Conservation (phyloP, 2,888 invertebrate genomes). For the Aromia moschata region DNA sequence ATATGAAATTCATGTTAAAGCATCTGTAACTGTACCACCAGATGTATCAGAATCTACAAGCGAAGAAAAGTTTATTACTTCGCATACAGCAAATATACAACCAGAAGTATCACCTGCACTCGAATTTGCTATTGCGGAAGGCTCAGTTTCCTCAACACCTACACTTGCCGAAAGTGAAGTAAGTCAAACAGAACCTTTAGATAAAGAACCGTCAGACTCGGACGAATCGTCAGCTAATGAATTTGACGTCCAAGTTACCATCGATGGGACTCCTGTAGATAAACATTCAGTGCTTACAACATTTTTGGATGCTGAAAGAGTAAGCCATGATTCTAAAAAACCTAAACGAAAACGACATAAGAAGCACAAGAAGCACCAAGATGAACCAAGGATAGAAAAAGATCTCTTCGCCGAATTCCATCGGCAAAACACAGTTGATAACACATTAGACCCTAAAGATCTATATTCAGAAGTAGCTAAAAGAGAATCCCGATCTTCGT, state of each 20-base stretch:
- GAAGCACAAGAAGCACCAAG: slow-evolving; percentile 42
- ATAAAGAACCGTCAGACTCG: slow-evolving; percentile 24
- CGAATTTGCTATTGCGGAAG: not conserved
- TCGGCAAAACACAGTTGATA: slow-evolving; percentile 47
- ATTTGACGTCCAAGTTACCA: slow-evolving; percentile 51
- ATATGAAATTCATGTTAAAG: slow-evolving; percentile 71
- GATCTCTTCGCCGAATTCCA: slow-evolving; percentile 52
- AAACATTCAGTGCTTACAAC: slow-evolving; percentile 42
- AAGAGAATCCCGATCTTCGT: slow-evolving; percentile 51
- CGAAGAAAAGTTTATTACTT: not conserved
- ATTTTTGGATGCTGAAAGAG: slow-evolving; percentile 48
- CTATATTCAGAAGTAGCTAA: slow-evolving; percentile 54
- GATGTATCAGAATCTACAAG: slow-evolving; percentile 42
- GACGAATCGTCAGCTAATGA: slow-evolving; percentile 49
- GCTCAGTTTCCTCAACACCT: not conserved
- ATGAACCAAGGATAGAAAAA: slow-evolving; percentile 37
- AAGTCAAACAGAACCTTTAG: slow-evolving; percentile 13
- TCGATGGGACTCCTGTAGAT: slow-evolving; percentile 50
- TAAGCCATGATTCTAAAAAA: slow-evolving; percentile 43
- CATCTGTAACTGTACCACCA: slow-evolving; percentile 67
- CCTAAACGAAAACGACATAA: slow-evolving; percentile 39
- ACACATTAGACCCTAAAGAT: slow-evolving; percentile 48
- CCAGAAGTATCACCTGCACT: slow-evolving; percentile 12
- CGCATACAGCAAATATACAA: no score
- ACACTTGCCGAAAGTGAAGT: slow-evolving; percentile 6